phyloP scores from a whole-genome alignment of 1,140 invertebrate genomes.

The Ceratosolen solmsi region DNA sequence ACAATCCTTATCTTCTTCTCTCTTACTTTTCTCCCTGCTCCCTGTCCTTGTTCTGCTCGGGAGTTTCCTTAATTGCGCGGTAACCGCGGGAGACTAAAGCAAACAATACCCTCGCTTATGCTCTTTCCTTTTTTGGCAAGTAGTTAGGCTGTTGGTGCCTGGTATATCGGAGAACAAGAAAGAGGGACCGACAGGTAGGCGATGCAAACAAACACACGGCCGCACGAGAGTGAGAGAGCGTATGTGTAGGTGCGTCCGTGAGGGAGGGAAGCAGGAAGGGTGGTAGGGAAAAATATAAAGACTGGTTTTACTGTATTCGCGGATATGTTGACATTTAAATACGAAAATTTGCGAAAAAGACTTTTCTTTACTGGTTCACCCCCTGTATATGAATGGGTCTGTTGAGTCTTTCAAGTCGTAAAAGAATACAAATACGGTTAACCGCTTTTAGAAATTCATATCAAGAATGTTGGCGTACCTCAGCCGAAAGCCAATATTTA shows the following conservation, averaged over 20 bases:
- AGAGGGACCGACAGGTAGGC: neutral
- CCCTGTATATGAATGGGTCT: neutral
- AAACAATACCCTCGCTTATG: conserved; percentile 43
- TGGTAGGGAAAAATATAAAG: neutral
- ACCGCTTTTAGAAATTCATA: neutral
- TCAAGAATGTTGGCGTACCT: neutral
- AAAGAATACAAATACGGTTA: neutral
- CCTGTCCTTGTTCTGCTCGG: conserved; percentile 20
- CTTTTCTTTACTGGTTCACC: neutral
- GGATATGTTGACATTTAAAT: conserved; percentile 32
- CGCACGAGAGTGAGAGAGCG: neutral
- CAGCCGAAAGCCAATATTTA: neutral
- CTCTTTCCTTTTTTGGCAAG: conserved; percentile 1
- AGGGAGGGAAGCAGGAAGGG: neutral
- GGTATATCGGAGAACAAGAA: neutral
- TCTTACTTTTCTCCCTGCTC: conserved; percentile 24
- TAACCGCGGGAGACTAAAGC: conserved; percentile 36
- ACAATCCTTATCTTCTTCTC: conserved; percentile 40
- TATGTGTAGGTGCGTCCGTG: no score
- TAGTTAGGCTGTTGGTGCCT: neutral
- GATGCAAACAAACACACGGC: no score
- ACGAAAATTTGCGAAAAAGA: neutral
- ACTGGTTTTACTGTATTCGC: conserved; percentile 29
- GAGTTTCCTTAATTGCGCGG: conserved; percentile 51
- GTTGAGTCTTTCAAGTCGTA: no score